phyloP scores from a whole-genome alignment of 2,797 vertebrate genomes.

The Enteromius anoplus region DNA sequence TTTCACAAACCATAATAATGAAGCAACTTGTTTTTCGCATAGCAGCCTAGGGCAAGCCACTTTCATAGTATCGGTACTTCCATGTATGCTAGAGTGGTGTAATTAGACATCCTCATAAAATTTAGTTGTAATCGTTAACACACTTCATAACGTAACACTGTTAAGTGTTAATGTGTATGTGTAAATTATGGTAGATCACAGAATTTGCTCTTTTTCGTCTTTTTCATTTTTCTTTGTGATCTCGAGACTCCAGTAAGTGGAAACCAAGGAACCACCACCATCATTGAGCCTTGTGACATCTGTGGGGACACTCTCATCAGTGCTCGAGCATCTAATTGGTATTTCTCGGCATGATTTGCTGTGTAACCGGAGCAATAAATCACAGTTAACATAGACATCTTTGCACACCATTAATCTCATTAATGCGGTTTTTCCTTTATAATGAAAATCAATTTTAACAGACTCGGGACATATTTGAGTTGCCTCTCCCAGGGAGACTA shows the following conservation, averaged over 20 bases:
- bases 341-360: slow-evolving; percentile 53
- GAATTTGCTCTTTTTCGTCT: neutral
- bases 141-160: too few relatives aligned
- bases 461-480: slow-evolving; percentile 49
- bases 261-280: neutral
- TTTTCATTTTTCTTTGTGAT: neutral
- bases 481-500: slow-evolving; percentile 38
- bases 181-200: neutral
- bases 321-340: slow-evolving; percentile 43
- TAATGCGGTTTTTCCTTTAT: slow-evolving; percentile 46
- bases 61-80: neutral
- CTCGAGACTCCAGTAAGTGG: neutral
- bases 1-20: slow-evolving; percentile 16
- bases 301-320: slow-evolving; percentile 19
- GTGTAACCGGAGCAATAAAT: slow-evolving; percentile 56
- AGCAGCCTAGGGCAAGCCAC: neutral
- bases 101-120: slow-evolving; percentile 8
- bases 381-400: slow-evolving; percentile 35
- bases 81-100: neutral
- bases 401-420: slow-evolving; percentile 37
- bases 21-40: neutral
- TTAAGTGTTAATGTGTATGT: too few relatives aligned
- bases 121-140: neutral
- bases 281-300: slow-evolving; percentile 37
- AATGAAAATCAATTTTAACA: slow-evolving; percentile 51